A percentile compares a stretch with the other conserved stretches of the same genome.
Conservation (phyloP, 2,797 vertebrate genomes). For the Lepilemur ruficaudatus region DNA sequence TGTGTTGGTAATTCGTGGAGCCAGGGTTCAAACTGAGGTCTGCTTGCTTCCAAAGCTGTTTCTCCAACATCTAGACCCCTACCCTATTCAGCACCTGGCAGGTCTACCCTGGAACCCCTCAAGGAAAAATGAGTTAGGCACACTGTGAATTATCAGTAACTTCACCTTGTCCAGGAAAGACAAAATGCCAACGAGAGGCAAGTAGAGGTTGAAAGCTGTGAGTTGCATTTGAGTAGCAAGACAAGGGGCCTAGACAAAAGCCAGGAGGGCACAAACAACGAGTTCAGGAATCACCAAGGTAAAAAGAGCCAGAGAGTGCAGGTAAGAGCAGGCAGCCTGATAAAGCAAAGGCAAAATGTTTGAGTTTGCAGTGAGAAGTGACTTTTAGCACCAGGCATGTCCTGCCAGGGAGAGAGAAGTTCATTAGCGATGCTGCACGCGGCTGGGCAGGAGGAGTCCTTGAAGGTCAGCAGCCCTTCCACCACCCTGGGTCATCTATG, state of each 20-base stretch:
- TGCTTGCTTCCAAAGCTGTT: background rate
- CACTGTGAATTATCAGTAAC: background rate
- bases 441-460: background rate
- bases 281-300: background rate
- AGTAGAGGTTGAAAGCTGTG: background rate
- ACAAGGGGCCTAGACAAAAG: background rate
- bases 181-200: background rate
- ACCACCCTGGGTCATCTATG: background rate
- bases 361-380: background rate
- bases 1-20: background rate
- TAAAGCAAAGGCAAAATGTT: background rate
- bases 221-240: background rate
- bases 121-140: background rate
- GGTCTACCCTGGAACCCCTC: background rate
- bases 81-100: background rate
- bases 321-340: background rate
- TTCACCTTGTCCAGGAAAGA: background rate
- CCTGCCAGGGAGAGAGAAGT: background rate
- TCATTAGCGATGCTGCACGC: background rate
- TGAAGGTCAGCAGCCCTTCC: slow-evolving; percentile 14
- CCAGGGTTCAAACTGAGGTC: background rate
- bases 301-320: background rate
- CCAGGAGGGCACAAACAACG: background rate
- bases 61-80: background rate
- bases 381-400: background rate